Conservation (phyloP, 2,113 vertebrate species). For the Uropsilus gracilis region DNA sequence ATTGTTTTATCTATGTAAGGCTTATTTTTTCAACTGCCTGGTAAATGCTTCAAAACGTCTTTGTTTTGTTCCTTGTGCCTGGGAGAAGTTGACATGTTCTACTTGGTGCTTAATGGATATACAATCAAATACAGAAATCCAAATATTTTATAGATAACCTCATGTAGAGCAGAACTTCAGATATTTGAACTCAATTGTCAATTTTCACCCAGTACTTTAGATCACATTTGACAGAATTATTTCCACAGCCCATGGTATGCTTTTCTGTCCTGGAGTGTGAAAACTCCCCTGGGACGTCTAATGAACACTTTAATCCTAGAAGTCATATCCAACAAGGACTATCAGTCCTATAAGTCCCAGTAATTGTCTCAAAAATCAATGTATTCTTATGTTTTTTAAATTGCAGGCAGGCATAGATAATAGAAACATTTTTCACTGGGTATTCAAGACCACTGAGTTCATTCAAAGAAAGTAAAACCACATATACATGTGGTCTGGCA, state of each 20-base stretch:
- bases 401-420: constrained; percentile 82
- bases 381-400: constrained; percentile 65
- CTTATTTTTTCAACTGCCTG: constrained; percentile 29
- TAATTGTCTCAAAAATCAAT: constrained; percentile 71
- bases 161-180: neutral
- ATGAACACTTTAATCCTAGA: constrained; percentile 62
- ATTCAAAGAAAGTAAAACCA: constrained; percentile 63
- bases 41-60: constrained; percentile 49
- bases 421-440: constrained; percentile 78
- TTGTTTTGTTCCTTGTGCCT: neutral
- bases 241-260: constrained; percentile 45
- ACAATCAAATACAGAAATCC: neutral
- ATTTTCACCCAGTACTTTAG: constrained; percentile 47
- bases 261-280: constrained; percentile 45
- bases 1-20: constrained; percentile 37
- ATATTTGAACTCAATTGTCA: constrained; percentile 47
- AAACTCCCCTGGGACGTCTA: constrained; percentile 45
- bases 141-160: constrained; percentile 29
- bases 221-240: constrained; percentile 32
- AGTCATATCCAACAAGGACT: constrained; percentile 50
- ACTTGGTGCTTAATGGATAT: constrained; percentile 7
- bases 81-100: neutral
- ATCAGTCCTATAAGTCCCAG: constrained; percentile 47
- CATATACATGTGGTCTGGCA: constrained; percentile 20
- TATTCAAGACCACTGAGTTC: constrained; percentile 78